phyloP scores from a whole-genome alignment of 2,888 invertebrate species.

The Parelbella ahira region DNA sequence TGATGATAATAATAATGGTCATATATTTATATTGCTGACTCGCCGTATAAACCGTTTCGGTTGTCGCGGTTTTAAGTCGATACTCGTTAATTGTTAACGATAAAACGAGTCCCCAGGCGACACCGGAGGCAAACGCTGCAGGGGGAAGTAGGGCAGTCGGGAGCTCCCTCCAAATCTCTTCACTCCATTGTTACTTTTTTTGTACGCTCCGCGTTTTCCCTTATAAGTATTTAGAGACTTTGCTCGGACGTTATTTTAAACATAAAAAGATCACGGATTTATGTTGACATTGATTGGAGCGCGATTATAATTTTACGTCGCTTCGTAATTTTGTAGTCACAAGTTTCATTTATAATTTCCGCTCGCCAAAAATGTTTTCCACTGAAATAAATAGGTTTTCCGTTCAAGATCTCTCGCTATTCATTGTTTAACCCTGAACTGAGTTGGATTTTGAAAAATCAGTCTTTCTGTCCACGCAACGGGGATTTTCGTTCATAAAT shows the following conservation, averaged over 20 bases:
- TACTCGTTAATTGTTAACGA: too few relatives aligned
- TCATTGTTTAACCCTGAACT: slow-evolving; percentile 20
- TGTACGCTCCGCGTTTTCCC: slow-evolving; percentile 43
- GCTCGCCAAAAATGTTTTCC: not conserved
- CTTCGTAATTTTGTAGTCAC: slow-evolving; percentile 6
- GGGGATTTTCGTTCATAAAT: slow-evolving; percentile 52
- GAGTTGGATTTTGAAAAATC: slow-evolving; percentile 32
- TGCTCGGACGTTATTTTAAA: slow-evolving; percentile 35
- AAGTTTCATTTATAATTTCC: slow-evolving; percentile 16
- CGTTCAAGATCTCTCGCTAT: slow-evolving; percentile 3
- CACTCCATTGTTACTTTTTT: slow-evolving; percentile 66
- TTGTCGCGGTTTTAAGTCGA: too few relatives aligned
- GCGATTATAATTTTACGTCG: slow-evolving; percentile 22
- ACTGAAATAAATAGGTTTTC: slow-evolving; percentile 3
- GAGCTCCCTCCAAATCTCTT: slow-evolving; percentile 61
- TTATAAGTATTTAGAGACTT: slow-evolving; percentile 40
- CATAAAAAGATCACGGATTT: slow-evolving; percentile 35
- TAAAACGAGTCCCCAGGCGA: slow-evolving; percentile 27
- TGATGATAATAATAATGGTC: too few relatives aligned
- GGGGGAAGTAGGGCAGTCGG: slow-evolving; percentile 61
- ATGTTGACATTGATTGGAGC: slow-evolving; percentile 32
- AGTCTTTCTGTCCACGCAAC: slow-evolving; percentile 32
- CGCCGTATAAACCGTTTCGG: too few relatives aligned
- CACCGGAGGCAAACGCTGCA: slow-evolving; percentile 58
- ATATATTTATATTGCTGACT: too few relatives aligned